These are phyloP conservation scores for Psephotus haematonotus DNA, from an alignment of 2,113 vertebrate species.

Conservation along the genomic window DNA sequence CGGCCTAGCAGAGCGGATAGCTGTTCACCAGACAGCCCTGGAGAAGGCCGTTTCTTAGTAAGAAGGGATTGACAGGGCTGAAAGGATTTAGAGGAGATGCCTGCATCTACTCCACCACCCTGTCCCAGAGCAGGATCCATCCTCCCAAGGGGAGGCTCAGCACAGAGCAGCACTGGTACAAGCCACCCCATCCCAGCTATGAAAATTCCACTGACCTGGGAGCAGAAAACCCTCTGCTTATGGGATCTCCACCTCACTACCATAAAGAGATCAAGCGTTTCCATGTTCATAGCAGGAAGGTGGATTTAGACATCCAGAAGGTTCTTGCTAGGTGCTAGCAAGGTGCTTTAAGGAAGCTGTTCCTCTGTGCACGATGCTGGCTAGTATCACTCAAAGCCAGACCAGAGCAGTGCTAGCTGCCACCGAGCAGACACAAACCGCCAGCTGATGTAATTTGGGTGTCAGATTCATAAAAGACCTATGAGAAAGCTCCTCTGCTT, in stretches of 20 bases:
- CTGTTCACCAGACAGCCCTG: background rate
- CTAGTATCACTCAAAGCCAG: background rate
- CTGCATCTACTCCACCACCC: background rate
- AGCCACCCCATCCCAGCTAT: background rate
- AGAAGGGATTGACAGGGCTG: background rate
- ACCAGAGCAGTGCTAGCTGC: background rate
- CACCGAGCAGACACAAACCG: background rate
- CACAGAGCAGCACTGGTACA: background rate
- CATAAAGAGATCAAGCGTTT: fast-evolving
- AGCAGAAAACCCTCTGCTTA: background rate
- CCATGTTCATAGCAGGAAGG: background rate
- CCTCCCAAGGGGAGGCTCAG: background rate
- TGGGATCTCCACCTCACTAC: background rate
- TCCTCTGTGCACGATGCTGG: background rate
- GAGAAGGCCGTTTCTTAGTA: background rate
- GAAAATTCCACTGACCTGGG: background rate
- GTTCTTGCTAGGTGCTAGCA: background rate
- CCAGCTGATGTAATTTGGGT: background rate
- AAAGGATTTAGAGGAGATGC: background rate
- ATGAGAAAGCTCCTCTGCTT: background rate
- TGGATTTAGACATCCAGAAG: background rate
- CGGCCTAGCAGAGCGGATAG: background rate
- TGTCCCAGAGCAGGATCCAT: background rate
- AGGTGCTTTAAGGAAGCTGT: background rate
- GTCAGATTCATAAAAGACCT: background rate